These are phyloP conservation scores for Panorpa germanica DNA, from an alignment of 2,888 invertebrate species.

Conservation along the genomic window DNA sequence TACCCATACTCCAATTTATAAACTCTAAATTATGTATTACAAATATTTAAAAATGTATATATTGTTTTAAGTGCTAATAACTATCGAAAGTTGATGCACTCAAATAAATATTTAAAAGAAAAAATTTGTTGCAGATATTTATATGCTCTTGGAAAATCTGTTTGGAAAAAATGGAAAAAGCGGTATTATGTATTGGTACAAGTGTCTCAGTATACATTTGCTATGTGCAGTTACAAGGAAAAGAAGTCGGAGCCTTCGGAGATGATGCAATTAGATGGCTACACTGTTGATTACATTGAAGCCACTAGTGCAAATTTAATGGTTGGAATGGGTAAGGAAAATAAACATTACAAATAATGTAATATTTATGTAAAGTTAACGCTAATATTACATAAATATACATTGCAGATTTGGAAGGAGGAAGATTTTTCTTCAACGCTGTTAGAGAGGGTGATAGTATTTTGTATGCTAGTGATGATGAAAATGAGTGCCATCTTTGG, in stretches of 20 bases:
- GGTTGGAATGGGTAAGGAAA: conserved; percentile 77
- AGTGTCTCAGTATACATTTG: conserved; percentile 99
- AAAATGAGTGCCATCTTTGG: conserved; percentile 96
- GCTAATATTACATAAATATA: background rate
- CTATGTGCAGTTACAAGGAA: conserved; percentile 98
- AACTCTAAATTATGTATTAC: no score
- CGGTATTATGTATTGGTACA: conserved; percentile 96
- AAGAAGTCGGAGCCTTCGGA: conserved; percentile 98
- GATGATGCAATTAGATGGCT: conserved; percentile 99
- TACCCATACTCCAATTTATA: no score
- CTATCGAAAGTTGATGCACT: no score
- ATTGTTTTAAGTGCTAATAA: no score
- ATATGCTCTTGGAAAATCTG: conserved; percentile 85
- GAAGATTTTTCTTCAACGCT: conserved; percentile 93
- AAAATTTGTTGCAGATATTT: conserved; percentile 44
- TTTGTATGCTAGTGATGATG: conserved; percentile 88
- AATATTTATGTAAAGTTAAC: no score
- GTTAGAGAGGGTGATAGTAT: conserved; percentile 97
- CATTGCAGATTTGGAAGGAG: conserved; percentile 69
- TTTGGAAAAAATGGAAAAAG: conserved; percentile 99
- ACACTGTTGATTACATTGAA: conserved; percentile 98
- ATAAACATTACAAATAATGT: no score
- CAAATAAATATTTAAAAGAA: no score
- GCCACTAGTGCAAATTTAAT: conserved; percentile 82
- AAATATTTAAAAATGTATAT: no score